Evolutionary conservation across 2,888 invertebrate species (phyloP), one percentile per base, ranked within the genome.

Genomic region (Halocaridina rubra): DNA sequence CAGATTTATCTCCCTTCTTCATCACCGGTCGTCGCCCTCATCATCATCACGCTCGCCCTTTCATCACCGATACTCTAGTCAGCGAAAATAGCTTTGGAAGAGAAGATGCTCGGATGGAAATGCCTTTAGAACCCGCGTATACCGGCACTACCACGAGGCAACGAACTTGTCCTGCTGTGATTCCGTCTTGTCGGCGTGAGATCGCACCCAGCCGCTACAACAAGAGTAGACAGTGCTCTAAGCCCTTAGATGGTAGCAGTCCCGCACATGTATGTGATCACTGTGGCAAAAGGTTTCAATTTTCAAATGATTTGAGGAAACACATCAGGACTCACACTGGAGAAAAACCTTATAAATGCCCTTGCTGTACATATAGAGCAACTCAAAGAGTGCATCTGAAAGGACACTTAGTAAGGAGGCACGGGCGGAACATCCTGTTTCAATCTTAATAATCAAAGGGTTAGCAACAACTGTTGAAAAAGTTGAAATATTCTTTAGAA

Each of bases 1-100:
- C n/a, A n/a, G n/a, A n/a, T n/a, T n/a, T n/a, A n/a, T n/a, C n/a
- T n/a, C n/a, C n/a, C n/a, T n/a, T n/a, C n/a, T n/a, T n/a, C n/a
- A n/a, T n/a, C n/a, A n/a, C n/a, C n/a, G n/a, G n/a, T 82, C 82
- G 77, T 76, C 81, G 76, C 77, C 82, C 82, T 82, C 82, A 76
- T 71, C 77, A 76, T 82, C 76, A 76, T 82, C 82, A 82, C 77
- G 71, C 71, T n/a, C n/a, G n/a, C n/a, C n/a, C n/a, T n/a, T n/a
- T n/a, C n/a, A n/a, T n/a, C n/a, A n/a, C n/a, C n/a, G n/a, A n/a
- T n/a, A n/a, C n/a, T n/a, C n/a, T n/a, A n/a, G n/a, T n/a, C n/a
- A n/a, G n/a, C n/a, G n/a, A n/a, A n/a, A n/a, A n/a, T n/a, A n/a
- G n/a, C n/a, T n/a, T n/a, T n/a, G n/a, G n/a, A n/a, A n/a, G n/a